A percentile compares a stretch with the other conserved stretches of the same genome.
phyloP scores from a whole-genome alignment of 1,140 invertebrate species.

The Trichoplusia ni region DNA sequence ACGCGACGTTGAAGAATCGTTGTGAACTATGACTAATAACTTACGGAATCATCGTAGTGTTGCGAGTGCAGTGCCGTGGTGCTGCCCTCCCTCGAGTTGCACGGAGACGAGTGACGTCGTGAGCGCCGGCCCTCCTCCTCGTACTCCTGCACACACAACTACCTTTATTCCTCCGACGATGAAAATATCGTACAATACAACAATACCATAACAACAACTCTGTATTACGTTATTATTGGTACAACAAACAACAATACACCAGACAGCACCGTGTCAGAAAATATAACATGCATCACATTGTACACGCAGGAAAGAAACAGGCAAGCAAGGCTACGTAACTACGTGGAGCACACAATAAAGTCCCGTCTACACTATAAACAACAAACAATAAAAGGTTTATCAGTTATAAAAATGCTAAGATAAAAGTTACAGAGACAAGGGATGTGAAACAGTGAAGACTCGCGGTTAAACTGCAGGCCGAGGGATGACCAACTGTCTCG shows the following conservation, averaged over 20 bases:
- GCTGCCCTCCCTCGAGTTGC: constrained; percentile 83
- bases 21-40: constrained; percentile 53
- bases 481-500: constrained; percentile 51
- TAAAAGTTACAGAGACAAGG: neutral
- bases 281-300: constrained; percentile 41
- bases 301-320: constrained; percentile 35
- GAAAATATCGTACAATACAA: neutral
- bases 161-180: constrained; percentile 31
- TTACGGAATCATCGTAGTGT: constrained; percentile 86
- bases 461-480: constrained; percentile 60
- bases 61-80: constrained; percentile 82
- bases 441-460: constrained; percentile 51
- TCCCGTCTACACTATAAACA: constrained; percentile 15
- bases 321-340: constrained; percentile 28
- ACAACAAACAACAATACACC: constrained; percentile 13
- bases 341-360: constrained; percentile 10
- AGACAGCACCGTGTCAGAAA: constrained; percentile 10
- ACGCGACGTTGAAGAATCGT: neutral
- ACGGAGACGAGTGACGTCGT: constrained; percentile 85
- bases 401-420: constrained; percentile 9
- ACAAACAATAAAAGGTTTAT: constrained; percentile 6
- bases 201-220: neutral
- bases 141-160: constrained; percentile 79
- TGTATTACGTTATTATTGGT: neutral
- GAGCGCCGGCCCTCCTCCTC: constrained; percentile 83